Percentiles rank a stretch among this genome's conserved stretches.
phyloP scores from a whole-genome alignment of 2,113 vertebrate species.

The Cettia cetti region DNA sequence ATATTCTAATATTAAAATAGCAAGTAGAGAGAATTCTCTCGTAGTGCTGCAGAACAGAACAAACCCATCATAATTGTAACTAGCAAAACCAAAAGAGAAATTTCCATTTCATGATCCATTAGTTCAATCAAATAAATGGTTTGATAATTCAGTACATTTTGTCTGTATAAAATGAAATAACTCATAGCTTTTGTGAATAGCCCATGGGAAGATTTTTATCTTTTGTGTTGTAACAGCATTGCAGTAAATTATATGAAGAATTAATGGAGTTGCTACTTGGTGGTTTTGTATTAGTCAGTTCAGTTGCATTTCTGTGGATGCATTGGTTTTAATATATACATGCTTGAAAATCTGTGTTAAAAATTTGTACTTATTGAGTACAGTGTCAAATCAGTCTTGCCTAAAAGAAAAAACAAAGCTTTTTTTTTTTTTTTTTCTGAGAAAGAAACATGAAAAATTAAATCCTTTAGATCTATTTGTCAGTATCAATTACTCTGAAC shows the following conservation, averaged over 20 bases:
- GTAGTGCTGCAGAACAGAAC: neutral
- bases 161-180: neutral
- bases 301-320: neutral
- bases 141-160: neutral
- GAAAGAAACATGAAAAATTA: neutral
- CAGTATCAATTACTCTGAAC: neutral
- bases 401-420: neutral
- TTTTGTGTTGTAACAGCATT: neutral
- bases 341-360: neutral
- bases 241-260: neutral
- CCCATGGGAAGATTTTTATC: neutral
- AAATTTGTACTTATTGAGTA: neutral
- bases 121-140: neutral
- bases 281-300: neutral
- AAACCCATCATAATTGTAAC: neutral
- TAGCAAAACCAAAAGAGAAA: neutral
- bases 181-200: neutral
- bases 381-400: neutral
- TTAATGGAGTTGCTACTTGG: accelerated
- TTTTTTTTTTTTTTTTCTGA: neutral
- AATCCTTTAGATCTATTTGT: neutral
- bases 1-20: neutral
- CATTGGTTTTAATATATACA: neutral
- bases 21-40: neutral
- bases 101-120: neutral